phyloP scores from a whole-genome alignment of 2,797 vertebrate genomes.

The Philypnodon macrostomus region DNA sequence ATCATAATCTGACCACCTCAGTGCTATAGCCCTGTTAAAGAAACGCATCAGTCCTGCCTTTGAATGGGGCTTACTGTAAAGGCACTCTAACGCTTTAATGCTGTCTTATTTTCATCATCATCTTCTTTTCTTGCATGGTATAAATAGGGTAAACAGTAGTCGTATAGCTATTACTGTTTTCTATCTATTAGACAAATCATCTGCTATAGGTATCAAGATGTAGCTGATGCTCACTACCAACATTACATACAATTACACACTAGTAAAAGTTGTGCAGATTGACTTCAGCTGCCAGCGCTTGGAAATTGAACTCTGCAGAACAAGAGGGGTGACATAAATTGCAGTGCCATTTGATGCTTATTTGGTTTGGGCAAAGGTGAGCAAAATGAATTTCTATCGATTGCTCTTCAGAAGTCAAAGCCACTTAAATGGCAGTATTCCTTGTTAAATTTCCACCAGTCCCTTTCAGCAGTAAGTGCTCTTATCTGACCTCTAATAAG shows the following conservation, averaged over 20 bases:
- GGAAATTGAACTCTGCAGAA: conserved; percentile 3
- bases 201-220: too few relatives aligned
- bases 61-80: too few relatives aligned
- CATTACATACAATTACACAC: neutral
- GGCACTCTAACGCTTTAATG: too few relatives aligned
- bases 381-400: conserved; percentile 46
- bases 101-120: too few relatives aligned
- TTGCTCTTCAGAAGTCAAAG: conserved; percentile 55
- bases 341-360: conserved; percentile 25
- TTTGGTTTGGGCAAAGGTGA: conserved; percentile 27
- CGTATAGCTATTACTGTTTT: too few relatives aligned
- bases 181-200: too few relatives aligned
- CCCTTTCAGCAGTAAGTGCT: conserved; percentile 55
- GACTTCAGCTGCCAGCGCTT: neutral
- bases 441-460: conserved; percentile 56
- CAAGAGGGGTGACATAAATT: conserved; percentile 1
- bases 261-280: neutral
- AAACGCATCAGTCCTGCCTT: conserved; percentile 13
- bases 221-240: too few relatives aligned
- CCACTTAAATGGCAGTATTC: conserved; percentile 45
- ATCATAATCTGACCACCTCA: conserved; percentile 39
- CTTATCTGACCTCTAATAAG: conserved; percentile 64
- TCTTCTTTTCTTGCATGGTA: too few relatives aligned
- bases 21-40: conserved; percentile 10
- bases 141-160: too few relatives aligned